Conservation (phyloP, 2,888 invertebrate species). For the Diabrotica balteata region DNA sequence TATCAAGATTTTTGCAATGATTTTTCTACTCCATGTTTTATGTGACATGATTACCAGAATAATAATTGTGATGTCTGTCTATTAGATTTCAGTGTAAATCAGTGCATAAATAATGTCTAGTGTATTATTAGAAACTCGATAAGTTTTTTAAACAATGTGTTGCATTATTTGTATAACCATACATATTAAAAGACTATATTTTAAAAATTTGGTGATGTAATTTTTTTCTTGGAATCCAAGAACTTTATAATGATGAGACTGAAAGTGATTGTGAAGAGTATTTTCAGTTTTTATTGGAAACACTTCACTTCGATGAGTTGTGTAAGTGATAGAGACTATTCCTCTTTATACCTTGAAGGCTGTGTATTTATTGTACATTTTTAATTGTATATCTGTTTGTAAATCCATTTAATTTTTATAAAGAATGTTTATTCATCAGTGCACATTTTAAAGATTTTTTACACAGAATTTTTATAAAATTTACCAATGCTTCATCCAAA, state of each 20-base stretch:
- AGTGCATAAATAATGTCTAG: constrained; percentile 33
- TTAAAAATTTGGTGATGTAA: constrained; percentile 22
- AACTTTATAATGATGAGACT: constrained; percentile 7
- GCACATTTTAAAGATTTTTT: background rate
- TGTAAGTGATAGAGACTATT: constrained; percentile 6
- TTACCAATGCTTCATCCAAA: no score
- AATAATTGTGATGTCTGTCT: constrained; percentile 3
- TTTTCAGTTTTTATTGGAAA: background rate
- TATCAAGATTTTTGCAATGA: background rate
- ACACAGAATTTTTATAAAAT: no score
- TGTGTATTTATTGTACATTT: constrained; percentile 12
- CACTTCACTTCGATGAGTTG: background rate
- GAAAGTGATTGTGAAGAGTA: constrained; percentile 18
- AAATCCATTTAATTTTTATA: constrained; percentile 8
- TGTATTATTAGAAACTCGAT: constrained; percentile 31
- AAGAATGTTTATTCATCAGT: constrained; percentile 5
- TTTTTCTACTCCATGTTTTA: background rate
- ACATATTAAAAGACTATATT: constrained; percentile 40
- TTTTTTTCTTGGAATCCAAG: constrained; percentile 20
- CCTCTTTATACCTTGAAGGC: background rate
- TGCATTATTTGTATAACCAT: constrained; percentile 46
- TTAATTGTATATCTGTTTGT: constrained; percentile 13
- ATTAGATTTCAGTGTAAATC: constrained; percentile 9
- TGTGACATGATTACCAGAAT: constrained; percentile 7
- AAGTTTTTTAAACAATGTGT: constrained; percentile 38